phyloP scores from a whole-genome alignment of 2,888 invertebrate species.

The Drosophila phalerata region DNA sequence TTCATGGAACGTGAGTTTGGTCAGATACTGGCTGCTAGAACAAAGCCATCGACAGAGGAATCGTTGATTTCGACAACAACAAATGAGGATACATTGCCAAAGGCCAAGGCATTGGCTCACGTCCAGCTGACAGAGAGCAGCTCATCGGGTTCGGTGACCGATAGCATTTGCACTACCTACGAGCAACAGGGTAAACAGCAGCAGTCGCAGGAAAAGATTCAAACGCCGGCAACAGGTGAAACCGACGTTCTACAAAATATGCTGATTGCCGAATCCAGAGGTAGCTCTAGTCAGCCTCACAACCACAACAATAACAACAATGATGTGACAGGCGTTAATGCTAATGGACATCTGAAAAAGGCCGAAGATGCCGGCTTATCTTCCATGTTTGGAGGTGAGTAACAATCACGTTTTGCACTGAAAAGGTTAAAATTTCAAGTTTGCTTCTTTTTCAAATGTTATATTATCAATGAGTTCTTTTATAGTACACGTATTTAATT shows the following conservation, averaged over 20 bases:
- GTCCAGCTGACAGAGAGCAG: conserved; percentile 88
- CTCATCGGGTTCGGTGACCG: conserved; percentile 88
- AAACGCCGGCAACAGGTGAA: conserved; percentile 28
- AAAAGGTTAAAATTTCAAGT: neutral
- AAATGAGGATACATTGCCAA: conserved; percentile 25
- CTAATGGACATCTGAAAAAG: conserved; percentile 41
- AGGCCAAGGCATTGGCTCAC: conserved; percentile 64
- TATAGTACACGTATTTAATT: too few relatives aligned
- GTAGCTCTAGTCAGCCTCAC: conserved; percentile 7
- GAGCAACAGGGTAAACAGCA: conserved; percentile 85
- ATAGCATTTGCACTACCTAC: conserved; percentile 88
- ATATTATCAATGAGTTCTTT: too few relatives aligned
- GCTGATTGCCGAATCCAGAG: conserved; percentile 31
- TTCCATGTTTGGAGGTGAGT: conserved; percentile 86
- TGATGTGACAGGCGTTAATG: conserved; percentile 14
- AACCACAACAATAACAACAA: conserved; percentile 35
- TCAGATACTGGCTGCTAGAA: conserved; percentile 30
- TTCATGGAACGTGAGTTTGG: conserved; percentile 74
- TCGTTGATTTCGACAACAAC: neutral
- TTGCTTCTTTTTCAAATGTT: too few relatives aligned
- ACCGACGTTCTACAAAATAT: conserved; percentile 44
- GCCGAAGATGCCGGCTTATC: conserved; percentile 76
- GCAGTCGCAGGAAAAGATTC: conserved; percentile 15
- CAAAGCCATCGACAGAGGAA: neutral
- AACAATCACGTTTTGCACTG: neutral